Evolutionary conservation across 2,113 vertebrate genomes (phyloP), one percentile per base, ranked within the genome.

Genomic region (Scolopax mira): DNA sequence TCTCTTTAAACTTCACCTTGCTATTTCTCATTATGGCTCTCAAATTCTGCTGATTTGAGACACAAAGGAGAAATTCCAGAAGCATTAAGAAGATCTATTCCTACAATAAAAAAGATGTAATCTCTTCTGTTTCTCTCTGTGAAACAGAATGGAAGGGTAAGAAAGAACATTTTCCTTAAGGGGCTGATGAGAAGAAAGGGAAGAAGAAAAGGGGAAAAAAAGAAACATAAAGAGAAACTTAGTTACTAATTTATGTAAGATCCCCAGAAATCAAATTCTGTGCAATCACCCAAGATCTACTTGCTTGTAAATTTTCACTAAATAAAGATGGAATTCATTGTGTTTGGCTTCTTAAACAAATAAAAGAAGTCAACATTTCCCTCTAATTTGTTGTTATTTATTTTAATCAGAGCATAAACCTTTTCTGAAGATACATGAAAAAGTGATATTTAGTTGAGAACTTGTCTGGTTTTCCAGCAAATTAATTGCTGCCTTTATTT

Each of bases 31-130:
- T 79, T 79, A 87, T 75, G 49, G 75, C 60, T 79, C 52, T 90
- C 79, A 83, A 78, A 93, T 91, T 95, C 85, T 90, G 66, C 77
- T 97, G 74, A 96, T 96, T 87, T 96, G 58, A 94, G 74, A 96
- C 67, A 94, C 33, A 66, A 80, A 79, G 81, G 69, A 95, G 54
- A 97, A 96, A 97, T 64, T 80, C n/a, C 60, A 69, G 58, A 82
- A 91, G 27, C 25, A 61, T 81, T 97, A 93, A 94, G 79, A 75
- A 90, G 37, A 95, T 60, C 31, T 95, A 46, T 65, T 94, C 90
- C 31, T 89, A 90, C 44, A 90, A 52, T 93, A 85, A 90, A 84
- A 61, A 17, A 64, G 52, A 86, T 46, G 23, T 11, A 84, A 81
- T 88, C 51, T 84, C 28, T 90, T 44, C 73, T 88, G 60, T 48